Percentiles rank a stretch among this genome's conserved stretches.
These are phyloP conservation scores for Pongo abelii DNA, from an alignment of 2,113 vertebrate species.

Conservation along the genomic window DNA sequence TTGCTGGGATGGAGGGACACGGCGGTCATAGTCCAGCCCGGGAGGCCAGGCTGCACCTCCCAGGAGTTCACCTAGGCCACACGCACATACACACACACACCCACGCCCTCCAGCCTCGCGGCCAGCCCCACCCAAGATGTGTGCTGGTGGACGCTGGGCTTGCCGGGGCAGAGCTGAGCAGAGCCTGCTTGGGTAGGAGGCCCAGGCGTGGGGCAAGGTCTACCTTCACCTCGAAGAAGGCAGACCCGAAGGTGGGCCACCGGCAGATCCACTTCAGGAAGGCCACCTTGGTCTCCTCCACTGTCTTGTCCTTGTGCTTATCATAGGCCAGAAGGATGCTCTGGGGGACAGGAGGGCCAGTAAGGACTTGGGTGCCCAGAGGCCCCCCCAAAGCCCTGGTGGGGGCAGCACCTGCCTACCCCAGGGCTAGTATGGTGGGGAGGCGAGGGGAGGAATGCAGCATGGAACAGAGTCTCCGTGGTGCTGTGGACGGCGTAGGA, in stretches of 20 bases:
- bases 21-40: not conserved
- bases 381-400: rapidly evolving
- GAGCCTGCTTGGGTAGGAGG: not conserved
- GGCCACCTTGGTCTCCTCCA: slow-evolving; percentile 90
- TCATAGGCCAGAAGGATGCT: slow-evolving; percentile 85
- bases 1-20: slow-evolving; percentile 86
- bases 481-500: rapidly evolving
- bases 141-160: not conserved
- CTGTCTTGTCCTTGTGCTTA: slow-evolving; percentile 87
- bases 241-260: slow-evolving; percentile 97
- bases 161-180: rapidly evolving
- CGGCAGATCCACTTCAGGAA: slow-evolving; percentile 91
- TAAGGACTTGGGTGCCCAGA: not conserved
- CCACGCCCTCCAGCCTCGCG: not conserved
- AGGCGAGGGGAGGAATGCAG: not conserved
- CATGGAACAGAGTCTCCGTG: not conserved
- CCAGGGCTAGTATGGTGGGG: rapidly evolving
- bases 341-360: slow-evolving; percentile 58
- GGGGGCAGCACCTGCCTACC: no score
- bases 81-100: not conserved
- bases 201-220: not conserved
- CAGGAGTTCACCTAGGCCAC: no score
- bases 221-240: slow-evolving; percentile 99
- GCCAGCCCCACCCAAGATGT: rapidly evolving
- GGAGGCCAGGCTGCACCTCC: not conserved